Base-by-base conservation (phyloP, 2,888 invertebrate genomes). In the Clanis bilineata region DNA sequence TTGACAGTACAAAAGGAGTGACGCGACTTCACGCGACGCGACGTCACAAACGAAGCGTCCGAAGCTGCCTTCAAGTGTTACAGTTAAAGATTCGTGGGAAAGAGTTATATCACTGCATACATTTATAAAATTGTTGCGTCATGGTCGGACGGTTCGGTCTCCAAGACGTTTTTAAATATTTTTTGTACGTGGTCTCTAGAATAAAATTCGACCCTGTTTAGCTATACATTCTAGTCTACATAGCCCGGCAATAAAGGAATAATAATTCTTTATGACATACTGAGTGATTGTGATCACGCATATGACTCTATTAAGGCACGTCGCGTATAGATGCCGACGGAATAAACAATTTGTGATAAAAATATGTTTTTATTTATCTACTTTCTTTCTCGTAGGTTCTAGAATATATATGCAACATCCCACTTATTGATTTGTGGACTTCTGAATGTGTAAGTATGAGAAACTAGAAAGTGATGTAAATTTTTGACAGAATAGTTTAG, bases 311-410 rank as follows among this genome's bases (percentile, higher is more conserved):
- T 51, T 51, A 51, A 51, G 32, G 51, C 51, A 51, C 51, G 51
- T 51, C 32, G 28, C 32, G 51, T 18, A 32, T 51, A 32, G 18
- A 51, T 32, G 51, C 32, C 28, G 18, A 3, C 28, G 51, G 51
- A 51, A 51, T 51, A 51, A 51, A 32, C 51, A 51, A 51, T 32
- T 51, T 32, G 28, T 10, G 18, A 51, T 51, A 51, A 18, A 51
- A 32, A 18, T 51, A 47, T 47, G 5, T 7, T 0, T 15, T 28
- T 32, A 32, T 51, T 32, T 51, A 51, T 51, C 32, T 51, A 51
- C 51, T 51, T 51, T 51, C 51, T 32, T 51, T 23, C 22, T n/a
- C n/a, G 28, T 15, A 28, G 15, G 15, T 15, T 39, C 39, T n/a
- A 39, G 39, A 39, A 15, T n/a, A 39, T 39, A 10, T 39, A 39